Percentiles rank a stretch among this genome's conserved stretches.
Evolutionary conservation across 2,888 invertebrate genomes (phyloP).

Genomic region (Coelogynopora nodosa): DNA sequence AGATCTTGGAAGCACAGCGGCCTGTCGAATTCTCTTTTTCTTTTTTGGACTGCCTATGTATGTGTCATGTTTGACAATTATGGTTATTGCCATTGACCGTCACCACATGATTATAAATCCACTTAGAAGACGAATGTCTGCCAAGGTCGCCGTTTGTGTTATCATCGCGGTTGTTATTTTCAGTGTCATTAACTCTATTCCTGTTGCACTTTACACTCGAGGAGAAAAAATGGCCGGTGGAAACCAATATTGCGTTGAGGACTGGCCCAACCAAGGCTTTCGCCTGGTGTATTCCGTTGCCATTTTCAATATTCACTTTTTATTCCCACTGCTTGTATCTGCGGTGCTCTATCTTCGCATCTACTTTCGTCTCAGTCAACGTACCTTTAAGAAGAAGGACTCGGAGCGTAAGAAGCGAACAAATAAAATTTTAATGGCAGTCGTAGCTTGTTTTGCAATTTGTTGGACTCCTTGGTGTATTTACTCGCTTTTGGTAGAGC

Average conservation of each 20-base stretch:
- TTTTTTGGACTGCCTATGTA: conserved; percentile 45
- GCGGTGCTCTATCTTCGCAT: conserved; percentile 44
- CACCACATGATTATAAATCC: conserved; percentile 46
- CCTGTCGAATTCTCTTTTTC: conserved; percentile 40
- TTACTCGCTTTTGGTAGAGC: conserved; percentile 42
- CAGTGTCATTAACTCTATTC: conserved; percentile 41
- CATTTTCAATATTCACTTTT: conserved; percentile 43
- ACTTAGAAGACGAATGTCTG: conserved; percentile 35
- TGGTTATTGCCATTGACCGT: conserved; percentile 46
- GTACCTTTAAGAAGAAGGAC: conserved; percentile 42
- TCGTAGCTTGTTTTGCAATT: conserved; percentile 44
- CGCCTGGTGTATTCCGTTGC: conserved; percentile 40
- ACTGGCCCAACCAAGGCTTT: conserved; percentile 37
- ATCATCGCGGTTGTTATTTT: conserved; percentile 34
- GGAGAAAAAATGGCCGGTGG: background rate
- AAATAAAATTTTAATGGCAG: conserved; percentile 42
- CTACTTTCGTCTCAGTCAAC: conserved; percentile 41
- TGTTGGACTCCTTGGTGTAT: conserved; percentile 46
- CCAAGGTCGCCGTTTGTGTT: conserved; percentile 36
- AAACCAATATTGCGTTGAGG: conserved; percentile 42
- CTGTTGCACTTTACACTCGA: conserved; percentile 38
- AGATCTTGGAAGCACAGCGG: conserved; percentile 4
- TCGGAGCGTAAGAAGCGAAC: conserved; percentile 42
- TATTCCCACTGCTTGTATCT: conserved; percentile 39
- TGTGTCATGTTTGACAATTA: conserved; percentile 45